phyloP scores from a whole-genome alignment of 2,797 vertebrate genomes.

The Allobates femoralis region DNA sequence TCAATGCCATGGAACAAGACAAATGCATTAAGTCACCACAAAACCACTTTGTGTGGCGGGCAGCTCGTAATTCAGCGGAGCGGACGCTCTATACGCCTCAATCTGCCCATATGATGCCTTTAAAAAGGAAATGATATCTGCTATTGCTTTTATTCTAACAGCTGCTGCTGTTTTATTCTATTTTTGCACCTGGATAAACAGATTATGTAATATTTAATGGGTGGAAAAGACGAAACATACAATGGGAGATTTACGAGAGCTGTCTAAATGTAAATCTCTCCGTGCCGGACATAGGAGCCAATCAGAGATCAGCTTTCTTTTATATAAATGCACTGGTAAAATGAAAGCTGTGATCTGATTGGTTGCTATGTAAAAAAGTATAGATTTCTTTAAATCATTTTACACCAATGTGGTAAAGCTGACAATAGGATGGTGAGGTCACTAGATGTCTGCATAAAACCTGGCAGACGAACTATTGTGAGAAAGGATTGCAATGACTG shows the following conservation, averaged over 20 bases:
- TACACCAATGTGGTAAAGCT: neutral
- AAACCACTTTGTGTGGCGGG: slow-evolving; percentile 2
- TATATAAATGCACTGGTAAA: no score
- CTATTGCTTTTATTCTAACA: neutral
- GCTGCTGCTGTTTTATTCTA: neutral
- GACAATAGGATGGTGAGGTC: neutral
- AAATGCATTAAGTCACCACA: slow-evolving; percentile 37
- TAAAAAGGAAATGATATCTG: neutral
- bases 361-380: no score
- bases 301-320: no score
- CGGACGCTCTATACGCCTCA: neutral
- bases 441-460: neutral
- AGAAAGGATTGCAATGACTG: no score
- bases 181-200: neutral
- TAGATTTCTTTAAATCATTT: neutral
- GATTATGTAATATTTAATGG: neutral
- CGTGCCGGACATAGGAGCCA: no score
- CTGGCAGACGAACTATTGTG: neutral
- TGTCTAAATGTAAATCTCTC: no score
- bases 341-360: no score
- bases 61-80: neutral
- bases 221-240: neutral
- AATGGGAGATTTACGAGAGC: no score
- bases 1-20: slow-evolving; percentile 26
- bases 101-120: slow-evolving; percentile 3